phyloP scores from a whole-genome alignment of 2,113 vertebrate species.

The Mugil cephalus region DNA sequence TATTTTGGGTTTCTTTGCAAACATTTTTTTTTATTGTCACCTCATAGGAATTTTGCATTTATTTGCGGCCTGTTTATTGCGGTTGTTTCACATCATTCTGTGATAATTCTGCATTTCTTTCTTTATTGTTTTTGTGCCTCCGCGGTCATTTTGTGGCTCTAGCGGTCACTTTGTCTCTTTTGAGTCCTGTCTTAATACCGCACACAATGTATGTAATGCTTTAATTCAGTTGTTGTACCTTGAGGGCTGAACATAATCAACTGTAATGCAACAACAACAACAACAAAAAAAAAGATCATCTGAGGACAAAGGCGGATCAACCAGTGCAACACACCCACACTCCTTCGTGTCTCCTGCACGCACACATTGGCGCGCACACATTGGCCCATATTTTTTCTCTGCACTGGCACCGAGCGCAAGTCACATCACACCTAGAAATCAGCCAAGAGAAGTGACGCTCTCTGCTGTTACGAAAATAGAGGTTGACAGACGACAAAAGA shows the following conservation, averaged over 20 bases:
- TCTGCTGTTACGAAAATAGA: conserved; percentile 17
- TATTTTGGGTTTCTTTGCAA: neutral
- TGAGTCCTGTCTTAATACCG: neutral
- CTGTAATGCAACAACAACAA: conserved; percentile 31
- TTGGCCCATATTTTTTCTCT: conserved; percentile 19
- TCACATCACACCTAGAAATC: conserved; percentile 27
- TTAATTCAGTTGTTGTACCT: conserved; percentile 41
- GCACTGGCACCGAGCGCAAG: conserved; percentile 29
- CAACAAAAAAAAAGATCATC: conserved; percentile 53
- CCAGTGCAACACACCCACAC: conserved; percentile 33
- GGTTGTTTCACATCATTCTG: neutral
- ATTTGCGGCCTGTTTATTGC: neutral
- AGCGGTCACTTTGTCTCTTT: neutral
- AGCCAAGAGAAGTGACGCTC: conserved; percentile 2
- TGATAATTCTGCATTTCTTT: too few relatives aligned
- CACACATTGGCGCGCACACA: conserved; percentile 41
- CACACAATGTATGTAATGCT: conserved; percentile 14
- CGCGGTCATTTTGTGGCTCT: neutral
- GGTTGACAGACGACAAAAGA: neutral
- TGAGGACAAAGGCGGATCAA: conserved; percentile 54
- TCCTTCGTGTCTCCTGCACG: conserved; percentile 15
- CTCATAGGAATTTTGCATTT: neutral
- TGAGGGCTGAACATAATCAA: conserved; percentile 61
- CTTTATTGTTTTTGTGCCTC: neutral
- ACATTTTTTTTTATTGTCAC: neutral